Conservation (phyloP, 92 coral and sea anemone genomes). For the Actinernus sp. region DNA sequence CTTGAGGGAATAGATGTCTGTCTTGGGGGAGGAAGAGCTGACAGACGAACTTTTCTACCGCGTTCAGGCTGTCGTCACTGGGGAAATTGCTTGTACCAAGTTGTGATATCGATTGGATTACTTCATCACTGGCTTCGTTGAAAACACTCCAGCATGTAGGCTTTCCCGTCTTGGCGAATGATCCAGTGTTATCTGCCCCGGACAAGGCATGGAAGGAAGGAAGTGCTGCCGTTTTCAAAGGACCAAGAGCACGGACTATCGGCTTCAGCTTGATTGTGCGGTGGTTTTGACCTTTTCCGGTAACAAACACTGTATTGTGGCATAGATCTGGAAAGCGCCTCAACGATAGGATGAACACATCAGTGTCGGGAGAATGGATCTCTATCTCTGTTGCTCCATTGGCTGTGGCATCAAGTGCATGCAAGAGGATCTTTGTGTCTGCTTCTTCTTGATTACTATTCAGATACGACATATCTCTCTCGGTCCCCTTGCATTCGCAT, state of each 20-base stretch:
- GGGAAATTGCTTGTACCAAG: constrained; percentile 1
- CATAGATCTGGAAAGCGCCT: constrained; percentile 31
- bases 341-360: constrained; percentile 39
- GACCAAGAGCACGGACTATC: constrained; percentile 53
- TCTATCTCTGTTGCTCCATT: constrained; percentile 36
- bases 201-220: constrained; percentile 52
- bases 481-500: constrained; percentile 28
- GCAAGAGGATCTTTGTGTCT: constrained; percentile 55
- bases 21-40: constrained; percentile 31
- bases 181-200: constrained; percentile 39
- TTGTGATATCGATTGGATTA: not conserved
- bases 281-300: constrained; percentile 32
- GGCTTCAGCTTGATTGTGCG: constrained; percentile 42
- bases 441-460: constrained; percentile 66
- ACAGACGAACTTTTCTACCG: constrained; percentile 41
- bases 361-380: constrained; percentile 60
- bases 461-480: constrained; percentile 36
- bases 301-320: constrained; percentile 28
- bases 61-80: not conserved
- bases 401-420: constrained; percentile 52
- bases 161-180: not conserved
- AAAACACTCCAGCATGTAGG: constrained; percentile 1
- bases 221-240: constrained; percentile 49
- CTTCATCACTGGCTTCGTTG: not conserved
- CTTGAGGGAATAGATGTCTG: constrained; percentile 1